Conservation (phyloP, 2,888 invertebrate species). For the Parnassius mnemosyne region DNA sequence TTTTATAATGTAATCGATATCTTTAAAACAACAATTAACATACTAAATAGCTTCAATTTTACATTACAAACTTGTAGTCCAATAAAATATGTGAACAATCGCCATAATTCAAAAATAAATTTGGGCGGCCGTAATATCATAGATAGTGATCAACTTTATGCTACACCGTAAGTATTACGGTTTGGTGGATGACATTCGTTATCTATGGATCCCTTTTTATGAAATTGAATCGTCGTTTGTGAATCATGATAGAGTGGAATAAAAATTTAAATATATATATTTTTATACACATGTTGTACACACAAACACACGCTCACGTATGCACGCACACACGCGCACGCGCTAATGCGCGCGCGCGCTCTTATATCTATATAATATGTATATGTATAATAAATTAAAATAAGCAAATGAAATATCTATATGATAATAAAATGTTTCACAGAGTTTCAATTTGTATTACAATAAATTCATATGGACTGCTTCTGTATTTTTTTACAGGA, state of each 20-base stretch:
- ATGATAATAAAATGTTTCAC: too few species aligned
- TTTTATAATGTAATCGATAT: too few species aligned
- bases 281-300: too few species aligned
- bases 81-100: constrained; percentile 20
- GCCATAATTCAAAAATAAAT: constrained; percentile 22
- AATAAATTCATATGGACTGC: too few species aligned
- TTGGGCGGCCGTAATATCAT: constrained; percentile 20
- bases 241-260: constrained; percentile 3
- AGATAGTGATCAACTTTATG: constrained; percentile 24
- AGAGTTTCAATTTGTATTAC: too few species aligned
- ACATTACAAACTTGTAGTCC: constrained; percentile 6
- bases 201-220: constrained; percentile 24
- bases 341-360: too few species aligned
- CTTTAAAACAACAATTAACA: not conserved
- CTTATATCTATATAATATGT: too few species aligned
- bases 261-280: not conserved
- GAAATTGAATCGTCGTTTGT: constrained; percentile 19
- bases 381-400: too few species aligned
- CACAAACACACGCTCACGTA: too few species aligned
- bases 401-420: too few species aligned
- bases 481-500: too few species aligned
- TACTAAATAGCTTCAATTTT: constrained; percentile 17
- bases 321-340: too few species aligned
- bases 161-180: constrained; percentile 20
- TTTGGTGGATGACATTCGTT: constrained; percentile 21